Percentiles rank a stretch among this genome's conserved stretches.
phyloP scores from a whole-genome alignment of 2,888 invertebrate genomes.

The Meteorus cinctellus region DNA sequence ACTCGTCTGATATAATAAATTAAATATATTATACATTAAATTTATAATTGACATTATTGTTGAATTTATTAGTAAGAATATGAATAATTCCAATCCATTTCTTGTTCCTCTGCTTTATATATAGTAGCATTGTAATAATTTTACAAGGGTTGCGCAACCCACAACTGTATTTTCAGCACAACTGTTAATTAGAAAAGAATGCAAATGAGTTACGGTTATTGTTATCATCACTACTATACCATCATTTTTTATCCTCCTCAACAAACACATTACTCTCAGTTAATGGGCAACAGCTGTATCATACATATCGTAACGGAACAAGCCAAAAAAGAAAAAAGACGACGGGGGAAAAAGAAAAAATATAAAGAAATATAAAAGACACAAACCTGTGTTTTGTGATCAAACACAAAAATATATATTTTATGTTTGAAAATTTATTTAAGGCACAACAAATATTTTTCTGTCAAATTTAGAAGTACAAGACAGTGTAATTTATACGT shows the following conservation, averaged over 20 bases:
- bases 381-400: too few relatives aligned
- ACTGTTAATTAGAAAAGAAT: constrained; percentile 49
- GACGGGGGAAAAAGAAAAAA: not conserved
- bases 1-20: not conserved
- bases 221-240: too few relatives aligned
- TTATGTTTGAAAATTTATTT: constrained; percentile 1
- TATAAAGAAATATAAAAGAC: not conserved
- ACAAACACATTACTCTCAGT: constrained; percentile 32
- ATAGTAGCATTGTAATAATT: too few relatives aligned
- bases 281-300: constrained; percentile 51
- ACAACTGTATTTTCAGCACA: too few relatives aligned
- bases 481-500: not conserved
- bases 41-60: not conserved
- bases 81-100: too few relatives aligned
- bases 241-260: constrained; percentile 9
- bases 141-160: too few relatives aligned
- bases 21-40: not conserved
- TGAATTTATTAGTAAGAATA: not conserved
- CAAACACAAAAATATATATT: not conserved
- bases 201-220: constrained; percentile 36
- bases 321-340: not conserved
- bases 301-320: constrained; percentile 1
- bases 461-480: not conserved
- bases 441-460: not conserved
- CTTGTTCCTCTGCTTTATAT: too few relatives aligned